Evolutionary conservation across 1,140 invertebrate species (phyloP), one percentile per base, ranked within the genome.

Genomic region (Zaprionus kolodkinae): DNA sequence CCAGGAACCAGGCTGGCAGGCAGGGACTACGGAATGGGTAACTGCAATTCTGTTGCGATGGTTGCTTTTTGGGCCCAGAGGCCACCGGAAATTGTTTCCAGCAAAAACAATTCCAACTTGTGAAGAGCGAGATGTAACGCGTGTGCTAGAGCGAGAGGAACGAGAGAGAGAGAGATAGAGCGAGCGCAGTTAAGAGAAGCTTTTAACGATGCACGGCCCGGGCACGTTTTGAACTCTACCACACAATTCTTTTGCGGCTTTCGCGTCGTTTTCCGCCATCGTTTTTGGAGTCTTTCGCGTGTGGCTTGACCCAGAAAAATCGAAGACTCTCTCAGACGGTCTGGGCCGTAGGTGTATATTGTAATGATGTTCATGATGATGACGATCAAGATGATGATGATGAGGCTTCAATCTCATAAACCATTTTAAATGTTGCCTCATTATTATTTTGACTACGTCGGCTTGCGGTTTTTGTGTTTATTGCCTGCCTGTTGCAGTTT

Each of bases 401-500:
- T 78, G 76, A 69, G 33, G 59, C 60, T 71, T 10, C 64, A 72
- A 69, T 65, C 81, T 72, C 84, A 87, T 87, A 84, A 88, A 84
- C 50, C 71, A 78, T 85, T 89, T 84, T 85, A 85, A 89, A 85
- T 85, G 81, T 89, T 80, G 81, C 50, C 84, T 88, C 78, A 89
- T 88, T 88, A 88, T 85, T 84, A 88, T 88, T 88, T 87, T 84
- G 85, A 80, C 84, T 87, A 60, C 77, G 80, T 80, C 65, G 79
- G 27, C 55, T 78, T 89, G 85, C 85, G 85, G 84, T 85, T 88
- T 78, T 88, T 72, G 65, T 81, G 85, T 88, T 88, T 88, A 88
- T 78, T 74, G 73, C 64, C 56, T 59, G 68, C 48, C 64, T 55
- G 63, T 60, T 72, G 81, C 70, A 70, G 43, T 69, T 65, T 56